Percentiles rank a stretch among this genome's conserved stretches.
Conservation (phyloP, 2,888 invertebrate genomes). For the Norana najaformis region DNA sequence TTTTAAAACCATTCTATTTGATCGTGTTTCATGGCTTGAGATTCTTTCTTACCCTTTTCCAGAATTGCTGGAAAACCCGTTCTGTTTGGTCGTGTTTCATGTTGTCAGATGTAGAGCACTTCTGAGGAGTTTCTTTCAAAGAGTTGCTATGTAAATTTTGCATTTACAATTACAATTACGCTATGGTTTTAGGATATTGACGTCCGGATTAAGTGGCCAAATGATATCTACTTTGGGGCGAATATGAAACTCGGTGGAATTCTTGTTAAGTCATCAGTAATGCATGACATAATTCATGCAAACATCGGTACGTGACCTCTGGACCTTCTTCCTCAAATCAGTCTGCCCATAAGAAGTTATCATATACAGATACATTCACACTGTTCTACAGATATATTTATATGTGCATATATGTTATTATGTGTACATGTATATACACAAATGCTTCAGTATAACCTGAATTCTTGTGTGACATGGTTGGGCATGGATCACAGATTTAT, state of each 20-base stretch:
- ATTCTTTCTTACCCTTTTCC: background rate
- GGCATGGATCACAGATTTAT: background rate
- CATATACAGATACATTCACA: background rate
- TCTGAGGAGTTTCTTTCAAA: background rate
- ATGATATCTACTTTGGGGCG: constrained; percentile 84
- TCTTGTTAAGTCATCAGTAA: constrained; percentile 69
- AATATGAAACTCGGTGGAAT: constrained; percentile 86
- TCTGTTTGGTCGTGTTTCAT: too few relatives aligned
- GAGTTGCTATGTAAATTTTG: background rate
- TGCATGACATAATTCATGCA: constrained; percentile 52
- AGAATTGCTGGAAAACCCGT: background rate
- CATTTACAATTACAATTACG: background rate
- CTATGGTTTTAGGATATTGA: constrained; percentile 57
- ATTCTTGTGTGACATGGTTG: background rate
- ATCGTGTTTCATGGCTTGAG: too few relatives aligned
- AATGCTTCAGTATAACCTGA: background rate
- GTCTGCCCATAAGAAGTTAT: too few relatives aligned
- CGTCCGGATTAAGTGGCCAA: constrained; percentile 91
- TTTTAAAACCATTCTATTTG: too few relatives aligned
- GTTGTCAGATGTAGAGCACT: background rate
- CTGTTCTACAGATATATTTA: background rate
- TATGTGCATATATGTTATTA: background rate
- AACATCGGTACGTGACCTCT: constrained; percentile 52
- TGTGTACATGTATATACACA: background rate
- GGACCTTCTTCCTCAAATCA: too few relatives aligned